These are phyloP conservation scores for Papilio glaucus DNA, from an alignment of 1,140 invertebrate species.

Conservation along the genomic window DNA sequence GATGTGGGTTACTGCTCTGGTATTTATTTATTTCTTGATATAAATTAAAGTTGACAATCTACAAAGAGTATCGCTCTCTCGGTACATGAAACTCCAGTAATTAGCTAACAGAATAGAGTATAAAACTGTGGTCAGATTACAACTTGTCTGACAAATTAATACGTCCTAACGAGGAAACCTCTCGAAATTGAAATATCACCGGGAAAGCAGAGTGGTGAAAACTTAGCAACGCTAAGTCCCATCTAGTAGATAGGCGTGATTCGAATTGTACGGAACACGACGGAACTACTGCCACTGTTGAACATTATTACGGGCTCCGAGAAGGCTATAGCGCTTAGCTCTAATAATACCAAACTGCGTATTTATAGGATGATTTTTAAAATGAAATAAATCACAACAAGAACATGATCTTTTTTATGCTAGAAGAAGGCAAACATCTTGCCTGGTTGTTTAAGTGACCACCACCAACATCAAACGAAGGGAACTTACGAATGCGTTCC, in stretches of 20 bases:
- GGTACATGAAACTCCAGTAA: background rate
- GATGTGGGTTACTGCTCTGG: too few relatives aligned
- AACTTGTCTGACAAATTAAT: slow-evolving; percentile 61
- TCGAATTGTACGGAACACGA: slow-evolving; percentile 54
- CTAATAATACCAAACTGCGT: background rate
- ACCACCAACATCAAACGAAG: too few relatives aligned
- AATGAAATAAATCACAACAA: background rate
- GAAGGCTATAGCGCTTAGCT: slow-evolving; percentile 35
- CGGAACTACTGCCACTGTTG: slow-evolving; percentile 30
- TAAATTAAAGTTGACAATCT: too few relatives aligned
- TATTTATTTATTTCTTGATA: too few relatives aligned
- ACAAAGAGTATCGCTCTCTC: background rate
- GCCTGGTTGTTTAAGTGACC: too few relatives aligned
- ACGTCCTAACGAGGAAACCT: slow-evolving; percentile 65
- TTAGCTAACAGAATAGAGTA: background rate
- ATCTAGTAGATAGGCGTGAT: slow-evolving; percentile 57
- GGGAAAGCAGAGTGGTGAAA: slow-evolving; percentile 65
- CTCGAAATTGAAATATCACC: slow-evolving; percentile 51
- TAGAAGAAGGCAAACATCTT: too few relatives aligned
- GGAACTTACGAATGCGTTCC: too few relatives aligned
- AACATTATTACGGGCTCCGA: slow-evolving; percentile 46
- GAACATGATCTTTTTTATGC: too few relatives aligned
- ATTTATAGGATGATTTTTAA: background rate
- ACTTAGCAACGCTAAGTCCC: slow-evolving; percentile 76
- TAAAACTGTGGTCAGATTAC: slow-evolving; percentile 43